Evolutionary conservation across 1,140 invertebrate species (phyloP).

Genomic region (Meloidogyne hapla): DNA sequence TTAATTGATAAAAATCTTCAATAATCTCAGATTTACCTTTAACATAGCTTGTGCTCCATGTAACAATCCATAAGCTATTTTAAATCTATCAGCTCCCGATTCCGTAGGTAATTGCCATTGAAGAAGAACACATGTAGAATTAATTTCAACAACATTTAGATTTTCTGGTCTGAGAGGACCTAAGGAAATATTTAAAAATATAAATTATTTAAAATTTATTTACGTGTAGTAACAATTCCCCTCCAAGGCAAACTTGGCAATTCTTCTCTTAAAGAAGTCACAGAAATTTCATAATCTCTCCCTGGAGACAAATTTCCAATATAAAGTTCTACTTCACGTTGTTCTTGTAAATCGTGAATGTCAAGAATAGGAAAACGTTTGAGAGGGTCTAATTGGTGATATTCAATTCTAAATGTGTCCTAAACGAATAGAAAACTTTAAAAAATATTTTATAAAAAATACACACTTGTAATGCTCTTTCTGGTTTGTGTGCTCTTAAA

Average conservation of each 20-base stretch:
- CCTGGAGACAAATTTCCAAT: conserved; percentile 60
- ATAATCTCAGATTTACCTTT: no score
- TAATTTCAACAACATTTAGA: conserved; percentile 41
- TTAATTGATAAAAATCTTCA: neutral
- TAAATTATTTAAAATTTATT: conserved; percentile 21
- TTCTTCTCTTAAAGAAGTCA: conserved; percentile 53
- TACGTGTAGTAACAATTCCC: conserved; percentile 58
- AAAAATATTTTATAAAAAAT: conserved; percentile 33
- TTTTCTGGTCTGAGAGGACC: conserved; percentile 50
- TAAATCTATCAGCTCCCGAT: conserved; percentile 53
- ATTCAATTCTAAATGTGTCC: conserved; percentile 39
- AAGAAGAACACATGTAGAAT: conserved; percentile 48
- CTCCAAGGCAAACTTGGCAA: conserved; percentile 55
- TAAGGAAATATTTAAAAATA: conserved; percentile 27
- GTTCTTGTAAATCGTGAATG: conserved; percentile 59
- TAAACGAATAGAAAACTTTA: neutral
- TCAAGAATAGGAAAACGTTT: conserved; percentile 60
- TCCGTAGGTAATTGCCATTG: conserved; percentile 46
- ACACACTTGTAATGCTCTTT: conserved; percentile 53
- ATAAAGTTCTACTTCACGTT: conserved; percentile 58
- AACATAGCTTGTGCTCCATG: conserved; percentile 35
- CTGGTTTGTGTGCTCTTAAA: conserved; percentile 49
- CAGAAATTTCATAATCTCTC: conserved; percentile 54
- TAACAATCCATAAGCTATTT: conserved; percentile 52
- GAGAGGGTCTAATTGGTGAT: conserved; percentile 54